Percentiles rank a stretch among this genome's conserved stretches.
Evolutionary conservation across 2,888 invertebrate genomes (phyloP).

Genomic region (Macrosiphum euphorbiae): DNA sequence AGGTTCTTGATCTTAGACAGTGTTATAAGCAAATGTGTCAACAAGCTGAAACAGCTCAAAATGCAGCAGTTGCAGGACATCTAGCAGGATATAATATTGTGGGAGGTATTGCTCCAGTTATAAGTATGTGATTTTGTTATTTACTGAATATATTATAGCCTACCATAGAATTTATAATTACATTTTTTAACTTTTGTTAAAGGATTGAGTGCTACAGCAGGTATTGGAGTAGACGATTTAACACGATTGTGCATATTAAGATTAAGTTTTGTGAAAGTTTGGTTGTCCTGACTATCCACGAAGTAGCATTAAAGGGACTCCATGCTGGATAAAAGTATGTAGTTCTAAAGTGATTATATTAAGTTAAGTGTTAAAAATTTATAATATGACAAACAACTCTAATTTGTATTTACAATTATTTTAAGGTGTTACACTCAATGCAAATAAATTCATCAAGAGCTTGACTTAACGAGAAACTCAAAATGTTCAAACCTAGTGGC

Average conservation of each 20-base stretch:
- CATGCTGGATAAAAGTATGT: conserved; percentile 91
- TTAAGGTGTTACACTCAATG: conserved; percentile 91
- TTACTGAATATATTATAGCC: conserved; percentile 6
- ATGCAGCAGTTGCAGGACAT: no score
- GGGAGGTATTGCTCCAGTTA: no score
- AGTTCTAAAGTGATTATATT: neutral
- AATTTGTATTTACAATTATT: conserved; percentile 49
- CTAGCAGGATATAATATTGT: no score
- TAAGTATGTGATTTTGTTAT: conserved; percentile 32
- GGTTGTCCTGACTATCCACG: conserved; percentile 99
- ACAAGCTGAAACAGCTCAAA: no score
- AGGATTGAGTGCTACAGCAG: no score
- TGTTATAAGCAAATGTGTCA: no score
- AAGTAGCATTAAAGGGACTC: conserved; percentile 97
- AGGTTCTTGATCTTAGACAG: no score
- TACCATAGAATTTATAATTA: conserved; percentile 28
- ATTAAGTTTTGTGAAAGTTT: conserved; percentile 99
- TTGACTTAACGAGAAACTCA: conserved; percentile 33
- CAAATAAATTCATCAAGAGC: conserved; percentile 79
- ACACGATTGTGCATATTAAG: conserved; percentile 95
- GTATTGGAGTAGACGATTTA: conserved; percentile 98
- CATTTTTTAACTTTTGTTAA: conserved; percentile 66
- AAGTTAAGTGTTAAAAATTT: neutral
- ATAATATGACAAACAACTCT: neutral
- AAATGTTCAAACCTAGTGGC: conserved; percentile 11